Evolutionary conservation across 2,113 vertebrate genomes (phyloP).

Genomic region (Python bivittatus): DNA sequence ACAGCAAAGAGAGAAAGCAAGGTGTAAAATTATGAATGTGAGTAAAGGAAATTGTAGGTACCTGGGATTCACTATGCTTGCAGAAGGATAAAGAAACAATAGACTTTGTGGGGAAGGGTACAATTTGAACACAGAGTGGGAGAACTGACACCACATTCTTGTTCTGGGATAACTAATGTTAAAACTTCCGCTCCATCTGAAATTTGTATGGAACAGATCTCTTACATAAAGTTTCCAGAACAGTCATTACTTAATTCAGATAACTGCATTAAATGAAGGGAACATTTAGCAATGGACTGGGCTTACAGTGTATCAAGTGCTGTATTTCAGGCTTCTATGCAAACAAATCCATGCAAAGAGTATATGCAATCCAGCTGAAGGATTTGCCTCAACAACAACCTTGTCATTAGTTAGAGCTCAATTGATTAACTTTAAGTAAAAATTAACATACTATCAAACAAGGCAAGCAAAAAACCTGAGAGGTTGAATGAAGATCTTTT

Average conservation of each 20-base stretch:
- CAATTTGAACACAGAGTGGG: not conserved
- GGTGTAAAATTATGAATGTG: not conserved
- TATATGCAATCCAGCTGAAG: too few relatives aligned
- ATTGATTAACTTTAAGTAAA: not conserved
- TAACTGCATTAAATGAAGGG: not conserved
- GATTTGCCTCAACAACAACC: not conserved
- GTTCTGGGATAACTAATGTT: not conserved
- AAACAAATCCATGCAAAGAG: not conserved
- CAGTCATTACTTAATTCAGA: not conserved
- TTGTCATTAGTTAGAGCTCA: not conserved
- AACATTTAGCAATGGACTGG: not conserved
- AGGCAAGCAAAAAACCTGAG: too few relatives aligned
- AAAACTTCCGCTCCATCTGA: not conserved
- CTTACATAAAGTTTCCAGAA: not conserved
- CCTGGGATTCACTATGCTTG: not conserved
- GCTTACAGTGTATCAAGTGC: not conserved
- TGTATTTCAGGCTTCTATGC: not conserved
- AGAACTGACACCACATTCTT: not conserved
- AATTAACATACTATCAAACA: not conserved
- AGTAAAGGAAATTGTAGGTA: not conserved
- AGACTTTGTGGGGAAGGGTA: not conserved
- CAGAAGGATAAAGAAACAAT: not conserved
- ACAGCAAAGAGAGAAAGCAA: not conserved
- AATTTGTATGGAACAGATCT: not conserved
- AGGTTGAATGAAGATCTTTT: not conserved